phyloP scores from a whole-genome alignment of 2,113 vertebrate species.

The Hippocampus abdominalis region DNA sequence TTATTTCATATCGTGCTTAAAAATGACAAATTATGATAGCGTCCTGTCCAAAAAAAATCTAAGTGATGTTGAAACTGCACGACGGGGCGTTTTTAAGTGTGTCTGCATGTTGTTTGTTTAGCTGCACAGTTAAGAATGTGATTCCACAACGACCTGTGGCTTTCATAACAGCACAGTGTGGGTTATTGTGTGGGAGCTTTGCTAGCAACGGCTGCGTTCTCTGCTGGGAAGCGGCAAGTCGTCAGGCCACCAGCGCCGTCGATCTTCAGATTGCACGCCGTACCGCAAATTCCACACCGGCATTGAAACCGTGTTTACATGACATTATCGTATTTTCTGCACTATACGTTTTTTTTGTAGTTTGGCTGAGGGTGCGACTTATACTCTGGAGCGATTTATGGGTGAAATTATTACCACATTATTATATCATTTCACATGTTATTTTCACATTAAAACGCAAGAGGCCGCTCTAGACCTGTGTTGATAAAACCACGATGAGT shows the following conservation, averaged over 20 bases:
- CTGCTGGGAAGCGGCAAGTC: constrained; percentile 46
- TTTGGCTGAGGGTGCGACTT: no score
- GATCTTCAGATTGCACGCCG: constrained; percentile 8
- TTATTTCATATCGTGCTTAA: no score
- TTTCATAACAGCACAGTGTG: constrained; percentile 63
- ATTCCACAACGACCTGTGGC: constrained; percentile 44
- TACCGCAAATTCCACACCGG: constrained; percentile 6
- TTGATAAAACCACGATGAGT: no score
- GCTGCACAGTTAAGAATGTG: constrained; percentile 23
- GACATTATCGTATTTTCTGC: no score
- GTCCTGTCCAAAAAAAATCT: background rate
- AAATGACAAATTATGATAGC: no score
- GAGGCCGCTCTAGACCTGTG: no score
- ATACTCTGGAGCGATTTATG: no score
- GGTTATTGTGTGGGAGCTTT: constrained; percentile 66
- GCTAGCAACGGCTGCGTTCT: constrained; percentile 58
- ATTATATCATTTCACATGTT: no score
- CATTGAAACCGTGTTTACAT: constrained; percentile 3
- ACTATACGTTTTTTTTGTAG: no score
- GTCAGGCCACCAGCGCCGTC: constrained; percentile 47
- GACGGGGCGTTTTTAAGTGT: background rate
- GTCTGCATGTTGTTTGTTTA: constrained; percentile 35
- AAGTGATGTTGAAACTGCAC: no score
- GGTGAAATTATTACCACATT: no score
- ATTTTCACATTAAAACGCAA: no score